These are phyloP conservation scores for Drosophila tanythrix DNA, from an alignment of 2,888 invertebrate genomes.

Conservation along the genomic window DNA sequence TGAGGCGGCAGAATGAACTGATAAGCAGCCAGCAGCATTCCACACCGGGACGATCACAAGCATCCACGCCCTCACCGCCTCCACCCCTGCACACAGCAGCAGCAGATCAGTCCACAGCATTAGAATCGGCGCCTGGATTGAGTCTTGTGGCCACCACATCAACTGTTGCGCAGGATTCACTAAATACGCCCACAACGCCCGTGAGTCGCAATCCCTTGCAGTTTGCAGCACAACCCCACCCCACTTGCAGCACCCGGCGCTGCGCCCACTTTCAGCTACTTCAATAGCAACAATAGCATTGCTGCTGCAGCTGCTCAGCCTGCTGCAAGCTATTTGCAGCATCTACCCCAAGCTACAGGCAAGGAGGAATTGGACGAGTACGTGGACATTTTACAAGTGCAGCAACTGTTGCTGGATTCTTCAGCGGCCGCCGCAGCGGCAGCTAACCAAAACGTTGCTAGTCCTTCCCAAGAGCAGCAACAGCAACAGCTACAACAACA, in stretches of 20 bases:
- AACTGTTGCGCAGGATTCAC: conserved; percentile 62
- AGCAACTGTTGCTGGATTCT: conserved; percentile 89
- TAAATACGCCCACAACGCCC: conserved; percentile 83
- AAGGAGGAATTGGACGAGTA: conserved; percentile 88
- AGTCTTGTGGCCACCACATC: conserved; percentile 33
- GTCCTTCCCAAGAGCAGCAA: conserved; percentile 55
- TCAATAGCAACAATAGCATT: conserved; percentile 37
- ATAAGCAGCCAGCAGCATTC: conserved; percentile 75
- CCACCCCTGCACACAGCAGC: conserved; percentile 5
- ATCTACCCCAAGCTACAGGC: conserved; percentile 8
- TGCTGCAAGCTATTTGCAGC: conserved; percentile 36
- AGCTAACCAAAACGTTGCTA: conserved; percentile 34
- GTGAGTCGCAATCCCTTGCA: conserved; percentile 70
- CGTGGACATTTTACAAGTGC: conserved; percentile 93
- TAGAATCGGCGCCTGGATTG: conserved; percentile 27
- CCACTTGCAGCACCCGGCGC: conserved; percentile 44
- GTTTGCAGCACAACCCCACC: conserved; percentile 60
- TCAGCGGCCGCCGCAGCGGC: conserved; percentile 78
- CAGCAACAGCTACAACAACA: conserved; percentile 61
- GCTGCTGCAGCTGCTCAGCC: conserved; percentile 7
- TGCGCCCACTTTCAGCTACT: conserved; percentile 50
- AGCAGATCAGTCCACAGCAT: conserved; percentile 12
- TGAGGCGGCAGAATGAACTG: conserved; percentile 91
- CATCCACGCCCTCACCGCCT: conserved; percentile 55
- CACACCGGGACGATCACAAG: conserved; percentile 47